phyloP scores from a whole-genome alignment of 1,140 invertebrate species.

The Diorhabda sublineata region DNA sequence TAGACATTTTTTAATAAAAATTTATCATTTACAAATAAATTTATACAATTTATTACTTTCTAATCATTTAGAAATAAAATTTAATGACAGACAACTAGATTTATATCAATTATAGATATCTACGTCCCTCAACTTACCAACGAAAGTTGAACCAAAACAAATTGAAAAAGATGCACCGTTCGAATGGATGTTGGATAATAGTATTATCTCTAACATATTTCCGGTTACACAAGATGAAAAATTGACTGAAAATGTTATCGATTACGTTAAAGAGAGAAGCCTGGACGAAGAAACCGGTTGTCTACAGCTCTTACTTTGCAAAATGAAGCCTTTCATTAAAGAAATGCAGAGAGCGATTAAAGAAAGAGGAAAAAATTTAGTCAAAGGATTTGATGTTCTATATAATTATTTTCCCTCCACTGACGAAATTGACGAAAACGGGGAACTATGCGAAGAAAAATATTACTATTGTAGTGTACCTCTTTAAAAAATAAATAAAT shows the following conservation, averaged over 20 bases:
- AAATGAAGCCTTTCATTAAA: slow-evolving; percentile 67
- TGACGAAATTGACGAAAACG: slow-evolving; percentile 58
- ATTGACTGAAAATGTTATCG: slow-evolving; percentile 61
- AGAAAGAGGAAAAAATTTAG: slow-evolving; percentile 37
- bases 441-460: slow-evolving; percentile 61
- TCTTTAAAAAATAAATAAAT: slow-evolving; percentile 9
- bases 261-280: slow-evolving; percentile 51
- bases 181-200: slow-evolving; percentile 51
- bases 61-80: background rate
- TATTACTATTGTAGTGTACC: slow-evolving; percentile 47
- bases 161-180: slow-evolving; percentile 46
- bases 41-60: too few relatives aligned
- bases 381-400: slow-evolving; percentile 47
- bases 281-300: slow-evolving; percentile 61
- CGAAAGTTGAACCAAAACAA: slow-evolving; percentile 34
- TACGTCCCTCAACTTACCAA: slow-evolving; percentile 21
- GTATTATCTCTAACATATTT: slow-evolving; percentile 54
- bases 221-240: slow-evolving; percentile 55
- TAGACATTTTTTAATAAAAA: too few relatives aligned
- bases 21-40: too few relatives aligned
- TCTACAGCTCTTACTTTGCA: slow-evolving; percentile 70
- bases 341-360: slow-evolving; percentile 65
- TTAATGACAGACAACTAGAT: too few relatives aligned
- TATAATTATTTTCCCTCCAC: slow-evolving; percentile 61
- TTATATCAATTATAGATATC: slow-evolving; percentile 11